These are phyloP conservation scores for Austrolebias charrua DNA, from an alignment of 2,797 vertebrate species.

Conservation along the genomic window DNA sequence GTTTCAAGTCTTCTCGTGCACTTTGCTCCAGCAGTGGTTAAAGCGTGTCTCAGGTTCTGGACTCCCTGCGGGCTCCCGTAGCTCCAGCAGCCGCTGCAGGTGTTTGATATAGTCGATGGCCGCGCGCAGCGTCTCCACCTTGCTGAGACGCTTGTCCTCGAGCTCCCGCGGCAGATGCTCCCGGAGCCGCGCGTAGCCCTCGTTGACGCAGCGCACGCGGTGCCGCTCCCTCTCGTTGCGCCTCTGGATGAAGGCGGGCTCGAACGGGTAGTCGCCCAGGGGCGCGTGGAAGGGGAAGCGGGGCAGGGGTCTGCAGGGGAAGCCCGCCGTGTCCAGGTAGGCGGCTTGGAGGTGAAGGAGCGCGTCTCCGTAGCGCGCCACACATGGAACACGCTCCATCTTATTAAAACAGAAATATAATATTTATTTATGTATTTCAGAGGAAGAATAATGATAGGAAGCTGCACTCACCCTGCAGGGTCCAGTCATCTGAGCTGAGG, in stretches of 20 bases:
- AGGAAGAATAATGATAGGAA: background rate
- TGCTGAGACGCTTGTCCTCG: conserved; percentile 88
- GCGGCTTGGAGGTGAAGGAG: conserved; percentile 71
- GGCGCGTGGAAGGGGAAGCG: conserved; percentile 58
- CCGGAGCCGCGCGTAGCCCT: conserved; percentile 89
- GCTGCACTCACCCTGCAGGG: conserved; percentile 29
- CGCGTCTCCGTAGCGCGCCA: conserved; percentile 69
- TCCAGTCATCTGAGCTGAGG: conserved; percentile 21
- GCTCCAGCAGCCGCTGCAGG: conserved; percentile 85
- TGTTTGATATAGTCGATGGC: conserved; percentile 92
- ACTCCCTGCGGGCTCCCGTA: conserved; percentile 55
- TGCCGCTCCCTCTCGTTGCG: conserved; percentile 92
- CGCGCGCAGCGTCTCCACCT: conserved; percentile 92
- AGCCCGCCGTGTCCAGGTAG: conserved; percentile 72
- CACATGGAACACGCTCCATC: conserved; percentile 58
- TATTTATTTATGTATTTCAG: too few species aligned
- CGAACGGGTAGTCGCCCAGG: conserved; percentile 77
- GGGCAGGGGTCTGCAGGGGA: conserved; percentile 45
- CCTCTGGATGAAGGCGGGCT: conserved; percentile 89
- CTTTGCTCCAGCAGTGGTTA: background rate
- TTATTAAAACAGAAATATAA: background rate
- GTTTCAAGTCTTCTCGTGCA: background rate
- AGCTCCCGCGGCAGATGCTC: conserved; percentile 88
- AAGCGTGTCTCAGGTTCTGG: conserved; percentile 48
- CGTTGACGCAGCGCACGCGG: conserved; percentile 94